Percentiles rank a stretch among this genome's conserved stretches.
Evolutionary conservation across 2,888 invertebrate genomes (phyloP).

Genomic region (Mimas tiliae): DNA sequence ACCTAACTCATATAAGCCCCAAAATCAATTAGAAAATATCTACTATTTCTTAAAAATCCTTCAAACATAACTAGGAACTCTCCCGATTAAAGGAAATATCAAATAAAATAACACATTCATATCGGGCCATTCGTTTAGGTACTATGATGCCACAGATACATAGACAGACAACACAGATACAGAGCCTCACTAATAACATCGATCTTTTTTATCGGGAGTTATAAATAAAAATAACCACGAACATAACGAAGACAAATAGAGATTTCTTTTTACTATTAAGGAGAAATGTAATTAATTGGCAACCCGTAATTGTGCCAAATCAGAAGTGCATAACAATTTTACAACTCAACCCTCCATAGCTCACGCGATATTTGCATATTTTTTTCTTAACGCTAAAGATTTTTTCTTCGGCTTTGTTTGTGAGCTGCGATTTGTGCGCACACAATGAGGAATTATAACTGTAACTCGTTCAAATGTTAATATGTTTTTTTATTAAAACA

Average conservation of each 20-base stretch:
- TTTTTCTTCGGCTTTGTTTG: slow-evolving; percentile 60
- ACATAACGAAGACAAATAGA: background rate
- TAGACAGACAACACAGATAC: too few species aligned
- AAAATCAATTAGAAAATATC: too few species aligned
- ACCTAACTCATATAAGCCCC: too few species aligned
- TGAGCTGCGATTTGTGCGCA: slow-evolving; percentile 53
- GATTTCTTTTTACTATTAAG: background rate
- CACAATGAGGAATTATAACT: slow-evolving; percentile 71
- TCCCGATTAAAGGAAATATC: too few species aligned
- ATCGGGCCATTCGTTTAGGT: too few species aligned
- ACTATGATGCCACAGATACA: too few species aligned
- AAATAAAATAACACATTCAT: too few species aligned
- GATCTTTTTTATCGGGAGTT: too few species aligned
- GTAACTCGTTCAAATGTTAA: slow-evolving; percentile 73
- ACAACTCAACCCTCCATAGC: slow-evolving; percentile 52
- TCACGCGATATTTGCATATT: slow-evolving; percentile 62
- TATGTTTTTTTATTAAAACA: slow-evolving; percentile 63
- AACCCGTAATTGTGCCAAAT: slow-evolving; percentile 42
- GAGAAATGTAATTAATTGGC: slow-evolving; percentile 41
- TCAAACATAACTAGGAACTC: too few species aligned
- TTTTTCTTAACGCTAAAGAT: slow-evolving; percentile 60
- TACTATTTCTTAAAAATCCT: too few species aligned
- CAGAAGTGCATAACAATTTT: slow-evolving; percentile 47
- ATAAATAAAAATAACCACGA: background rate
- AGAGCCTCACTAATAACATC: too few species aligned